These are phyloP conservation scores for Nothoprocta pentlandii DNA, from an alignment of 2,113 vertebrate species.

Conservation along the genomic window DNA sequence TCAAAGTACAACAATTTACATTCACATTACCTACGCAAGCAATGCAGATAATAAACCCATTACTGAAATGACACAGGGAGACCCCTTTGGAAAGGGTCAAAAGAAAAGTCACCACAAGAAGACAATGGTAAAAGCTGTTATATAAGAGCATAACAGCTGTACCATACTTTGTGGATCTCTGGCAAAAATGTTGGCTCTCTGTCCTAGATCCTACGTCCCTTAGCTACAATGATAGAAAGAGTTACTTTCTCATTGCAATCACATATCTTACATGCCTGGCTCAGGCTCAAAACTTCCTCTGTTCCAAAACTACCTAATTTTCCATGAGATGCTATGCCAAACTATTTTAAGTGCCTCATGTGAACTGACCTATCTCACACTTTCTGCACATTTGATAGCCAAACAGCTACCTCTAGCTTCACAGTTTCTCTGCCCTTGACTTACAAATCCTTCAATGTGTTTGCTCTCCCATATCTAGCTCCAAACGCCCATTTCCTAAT, in stretches of 20 bases:
- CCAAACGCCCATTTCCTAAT: background rate
- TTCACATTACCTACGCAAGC: background rate
- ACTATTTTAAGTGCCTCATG: background rate
- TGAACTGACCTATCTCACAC: background rate
- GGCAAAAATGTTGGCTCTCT: background rate
- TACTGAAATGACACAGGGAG: background rate
- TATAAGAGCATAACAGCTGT: background rate
- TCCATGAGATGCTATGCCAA: background rate
- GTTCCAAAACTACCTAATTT: fast-evolving
- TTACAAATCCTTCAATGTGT: no score
- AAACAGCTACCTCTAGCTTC: fast-evolving
- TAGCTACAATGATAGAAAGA: background rate
- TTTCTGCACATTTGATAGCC: background rate
- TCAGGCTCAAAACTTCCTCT: background rate
- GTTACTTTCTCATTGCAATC: background rate
- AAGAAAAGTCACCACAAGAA: background rate
- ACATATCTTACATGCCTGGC: background rate
- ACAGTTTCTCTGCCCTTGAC: background rate
- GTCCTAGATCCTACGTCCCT: background rate
- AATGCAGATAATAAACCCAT: background rate
- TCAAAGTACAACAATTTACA: background rate
- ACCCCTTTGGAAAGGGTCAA: background rate
- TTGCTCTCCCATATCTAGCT: background rate
- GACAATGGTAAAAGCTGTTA: background rate
- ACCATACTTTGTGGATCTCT: background rate